phyloP scores from a whole-genome alignment of 2,113 vertebrate genomes.

The Gambusia affinis region DNA sequence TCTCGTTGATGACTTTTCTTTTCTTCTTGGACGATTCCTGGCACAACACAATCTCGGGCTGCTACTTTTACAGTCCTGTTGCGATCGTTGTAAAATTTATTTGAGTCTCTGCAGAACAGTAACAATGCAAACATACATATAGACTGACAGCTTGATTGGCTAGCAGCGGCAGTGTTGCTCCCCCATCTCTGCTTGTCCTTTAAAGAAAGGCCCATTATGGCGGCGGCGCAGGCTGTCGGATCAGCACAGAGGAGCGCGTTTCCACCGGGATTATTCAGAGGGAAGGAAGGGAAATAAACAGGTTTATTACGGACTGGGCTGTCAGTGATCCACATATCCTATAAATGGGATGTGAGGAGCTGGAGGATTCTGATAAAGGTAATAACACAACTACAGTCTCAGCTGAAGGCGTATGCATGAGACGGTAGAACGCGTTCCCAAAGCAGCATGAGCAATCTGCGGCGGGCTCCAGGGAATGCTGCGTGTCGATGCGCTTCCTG shows the following conservation, averaged over 20 bases:
- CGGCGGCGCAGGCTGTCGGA: background rate
- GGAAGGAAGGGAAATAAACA: conserved; percentile 41
- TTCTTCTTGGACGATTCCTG: background rate
- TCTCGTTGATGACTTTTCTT: background rate
- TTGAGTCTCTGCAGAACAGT: conserved; percentile 39
- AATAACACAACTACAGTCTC: conserved; percentile 25
- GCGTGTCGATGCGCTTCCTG: conserved; percentile 27
- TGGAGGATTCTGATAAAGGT: conserved; percentile 50
- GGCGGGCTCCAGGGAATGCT: conserved; percentile 24
- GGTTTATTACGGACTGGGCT: conserved; percentile 45
- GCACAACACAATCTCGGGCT: conserved; percentile 21
- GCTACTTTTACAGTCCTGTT: conserved; percentile 30
- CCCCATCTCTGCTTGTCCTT: conserved; percentile 33
- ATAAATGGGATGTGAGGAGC: conserved; percentile 54
- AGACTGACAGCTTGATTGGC: conserved; percentile 44
- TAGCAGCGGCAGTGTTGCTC: conserved; percentile 26
- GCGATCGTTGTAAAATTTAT: conserved; percentile 51
- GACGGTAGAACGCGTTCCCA: conserved; percentile 24
- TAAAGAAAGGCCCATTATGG: conserved; percentile 34
- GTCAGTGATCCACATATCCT: conserved; percentile 52
- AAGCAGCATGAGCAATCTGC: conserved; percentile 23
- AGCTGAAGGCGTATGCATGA: conserved; percentile 15
- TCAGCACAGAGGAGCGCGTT: background rate
- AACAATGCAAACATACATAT: conserved; percentile 20
- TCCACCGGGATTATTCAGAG: conserved; percentile 39